These are phyloP conservation scores for Sylvia atricapilla DNA, from an alignment of 2,113 vertebrate species.

Conservation along the genomic window DNA sequence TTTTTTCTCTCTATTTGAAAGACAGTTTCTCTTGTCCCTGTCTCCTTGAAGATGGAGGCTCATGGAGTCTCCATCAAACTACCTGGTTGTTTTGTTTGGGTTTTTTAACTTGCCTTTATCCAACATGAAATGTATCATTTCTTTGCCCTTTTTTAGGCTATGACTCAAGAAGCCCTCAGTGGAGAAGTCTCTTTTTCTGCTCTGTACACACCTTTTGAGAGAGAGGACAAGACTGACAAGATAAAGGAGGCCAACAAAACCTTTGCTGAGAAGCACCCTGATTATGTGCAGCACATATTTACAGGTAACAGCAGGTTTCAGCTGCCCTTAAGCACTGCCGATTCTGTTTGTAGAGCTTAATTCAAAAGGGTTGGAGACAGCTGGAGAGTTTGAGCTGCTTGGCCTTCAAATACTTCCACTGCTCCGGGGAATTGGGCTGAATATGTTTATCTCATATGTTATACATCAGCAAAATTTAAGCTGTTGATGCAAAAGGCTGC, in stretches of 20 bases:
- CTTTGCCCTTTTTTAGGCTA: conserved; percentile 63
- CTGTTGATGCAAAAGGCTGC: not conserved
- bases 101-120: not conserved
- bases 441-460: not conserved
- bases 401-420: not conserved
- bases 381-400: not conserved
- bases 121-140: not conserved
- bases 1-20: conserved; percentile 27
- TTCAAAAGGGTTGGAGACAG: not conserved
- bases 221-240: conserved; percentile 49
- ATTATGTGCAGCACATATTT: conserved; percentile 67
- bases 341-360: not conserved
- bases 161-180: conserved; percentile 76
- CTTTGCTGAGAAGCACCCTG: conserved; percentile 72
- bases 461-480: not conserved
- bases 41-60: conserved; percentile 9
- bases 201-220: conserved; percentile 76
- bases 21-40: conserved; percentile 15
- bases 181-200: conserved; percentile 67
- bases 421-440: not conserved
- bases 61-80: not conserved
- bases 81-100: rapidly evolving
- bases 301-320: conserved; percentile 67
- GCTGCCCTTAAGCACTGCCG: not conserved
- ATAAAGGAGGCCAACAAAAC: conserved; percentile 61